Evolutionary conservation across 2,113 vertebrate species (phyloP).

Genomic region (Anoplopoma fimbria): DNA sequence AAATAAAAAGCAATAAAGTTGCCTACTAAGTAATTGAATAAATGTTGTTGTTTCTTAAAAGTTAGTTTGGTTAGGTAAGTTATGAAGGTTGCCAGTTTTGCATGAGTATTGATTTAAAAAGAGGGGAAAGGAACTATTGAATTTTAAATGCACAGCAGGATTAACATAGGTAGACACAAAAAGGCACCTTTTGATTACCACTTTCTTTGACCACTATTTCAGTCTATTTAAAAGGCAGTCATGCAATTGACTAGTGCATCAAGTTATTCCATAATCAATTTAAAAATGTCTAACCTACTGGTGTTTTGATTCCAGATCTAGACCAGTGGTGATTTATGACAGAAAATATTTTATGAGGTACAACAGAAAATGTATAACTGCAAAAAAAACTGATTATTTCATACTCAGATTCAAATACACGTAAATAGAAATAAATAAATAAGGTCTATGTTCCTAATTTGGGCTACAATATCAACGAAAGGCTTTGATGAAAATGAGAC

Average conservation of each 20-base stretch:
- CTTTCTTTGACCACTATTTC: conserved; percentile 39
- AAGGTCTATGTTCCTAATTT: conserved; percentile 24
- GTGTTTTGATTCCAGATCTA: conserved; percentile 54
- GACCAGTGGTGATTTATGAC: conserved; percentile 27
- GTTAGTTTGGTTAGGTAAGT: conserved; percentile 48
- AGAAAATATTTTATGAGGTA: conserved; percentile 40
- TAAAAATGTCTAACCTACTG: conserved; percentile 22
- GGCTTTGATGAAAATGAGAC: conserved; percentile 16
- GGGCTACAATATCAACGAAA: conserved; percentile 23
- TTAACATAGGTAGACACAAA: conserved; percentile 53
- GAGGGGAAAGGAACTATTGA: conserved; percentile 33
- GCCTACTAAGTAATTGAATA: conserved; percentile 9
- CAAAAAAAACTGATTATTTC: conserved; percentile 23
- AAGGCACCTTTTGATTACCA: conserved; percentile 70
- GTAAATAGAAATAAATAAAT: conserved; percentile 39
- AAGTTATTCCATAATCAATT: conserved; percentile 25
- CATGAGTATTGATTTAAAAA: conserved; percentile 19
- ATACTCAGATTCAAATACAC: conserved; percentile 40
- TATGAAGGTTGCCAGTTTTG: conserved; percentile 13
- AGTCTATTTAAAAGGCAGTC: conserved; percentile 54
- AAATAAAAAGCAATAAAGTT: conserved; percentile 8
- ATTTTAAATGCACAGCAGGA: conserved; percentile 51
- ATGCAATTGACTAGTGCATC: conserved; percentile 31
- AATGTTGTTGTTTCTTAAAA: conserved; percentile 41
- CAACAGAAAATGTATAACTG: conserved; percentile 39